phyloP scores from a whole-genome alignment of 35 echinoderm and acorn worm species.

The Holothuria glaberrima region DNA sequence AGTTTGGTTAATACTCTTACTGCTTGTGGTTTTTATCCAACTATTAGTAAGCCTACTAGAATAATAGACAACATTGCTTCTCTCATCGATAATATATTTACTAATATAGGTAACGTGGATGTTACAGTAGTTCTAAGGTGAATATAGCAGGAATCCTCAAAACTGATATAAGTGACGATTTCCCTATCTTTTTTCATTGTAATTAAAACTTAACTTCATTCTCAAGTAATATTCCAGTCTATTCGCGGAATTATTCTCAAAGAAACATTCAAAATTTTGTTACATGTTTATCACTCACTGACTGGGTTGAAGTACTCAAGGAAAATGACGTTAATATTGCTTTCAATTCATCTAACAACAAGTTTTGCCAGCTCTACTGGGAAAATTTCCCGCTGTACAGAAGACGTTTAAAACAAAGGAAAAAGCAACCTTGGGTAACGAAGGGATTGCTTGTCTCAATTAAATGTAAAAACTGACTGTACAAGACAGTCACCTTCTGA shows the following conservation, averaged over 20 bases:
- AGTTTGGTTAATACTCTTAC: neutral
- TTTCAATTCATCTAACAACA: neutral
- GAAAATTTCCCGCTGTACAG: neutral
- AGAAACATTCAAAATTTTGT: neutral
- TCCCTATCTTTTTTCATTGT: neutral
- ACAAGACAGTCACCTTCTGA: neutral
- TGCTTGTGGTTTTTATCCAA: neutral
- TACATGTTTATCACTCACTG: neutral
- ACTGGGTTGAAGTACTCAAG: neutral
- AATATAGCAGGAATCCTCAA: neutral
- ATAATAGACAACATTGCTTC: neutral
- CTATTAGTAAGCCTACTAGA: conserved; percentile 8
- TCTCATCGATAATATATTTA: conserved; percentile 1
- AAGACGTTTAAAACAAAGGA: neutral
- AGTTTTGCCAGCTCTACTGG: neutral
- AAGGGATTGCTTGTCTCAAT: too few relatives aligned
- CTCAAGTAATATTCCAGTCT: neutral
- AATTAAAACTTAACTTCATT: neutral
- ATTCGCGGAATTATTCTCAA: neutral
- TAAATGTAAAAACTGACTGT: neutral
- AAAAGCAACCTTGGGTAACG: neutral
- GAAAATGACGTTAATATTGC: neutral
- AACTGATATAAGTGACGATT: conserved; percentile 5
- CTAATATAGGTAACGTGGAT: neutral
- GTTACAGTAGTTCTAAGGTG: neutral